Percentiles rank a stretch among this genome's conserved stretches.
These are phyloP conservation scores for Odontocolon sp. DNA, from an alignment of 2,888 invertebrate species.

Conservation along the genomic window DNA sequence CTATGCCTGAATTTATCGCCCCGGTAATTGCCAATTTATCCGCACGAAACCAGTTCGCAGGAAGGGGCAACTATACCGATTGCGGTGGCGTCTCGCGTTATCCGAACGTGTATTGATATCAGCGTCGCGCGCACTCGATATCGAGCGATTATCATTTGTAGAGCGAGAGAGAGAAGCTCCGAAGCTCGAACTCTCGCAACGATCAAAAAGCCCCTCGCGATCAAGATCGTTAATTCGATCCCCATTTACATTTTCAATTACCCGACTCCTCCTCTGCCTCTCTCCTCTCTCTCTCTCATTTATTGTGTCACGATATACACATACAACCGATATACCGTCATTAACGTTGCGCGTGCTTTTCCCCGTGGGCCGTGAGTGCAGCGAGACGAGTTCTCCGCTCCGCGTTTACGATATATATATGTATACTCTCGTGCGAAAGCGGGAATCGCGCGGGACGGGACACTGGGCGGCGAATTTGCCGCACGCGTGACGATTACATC, in stretches of 20 bases:
- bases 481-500: slow-evolving; percentile 59
- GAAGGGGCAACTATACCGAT: slow-evolving; percentile 33
- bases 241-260: slow-evolving; percentile 75
- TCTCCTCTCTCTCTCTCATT: neutral
- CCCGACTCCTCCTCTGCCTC: slow-evolving; percentile 33
- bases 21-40: slow-evolving; percentile 75
- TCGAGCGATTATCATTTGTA: slow-evolving; percentile 54
- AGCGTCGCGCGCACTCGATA: slow-evolving; percentile 52
- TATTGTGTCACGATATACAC: slow-evolving; percentile 24
- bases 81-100: slow-evolving; percentile 56
- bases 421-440: neutral
- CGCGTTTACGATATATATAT: neutral
- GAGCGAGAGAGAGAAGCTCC: slow-evolving; percentile 22
- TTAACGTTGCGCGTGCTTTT: neutral
- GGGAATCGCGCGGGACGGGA: neutral
- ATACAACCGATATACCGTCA: slow-evolving; percentile 20
- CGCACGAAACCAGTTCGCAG: slow-evolving; percentile 70
- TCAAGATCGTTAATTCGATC: slow-evolving; percentile 69
- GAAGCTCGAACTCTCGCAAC: slow-evolving; percentile 45
- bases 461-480: slow-evolving; percentile 52
- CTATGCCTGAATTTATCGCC: slow-evolving; percentile 73
- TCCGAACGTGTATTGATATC: slow-evolving; percentile 60
- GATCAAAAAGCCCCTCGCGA: slow-evolving; percentile 56
- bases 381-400: neutral
- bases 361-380: neutral